phyloP scores from a whole-genome alignment of 1,140 invertebrate genomes.

The Zaprionus tsacasi region DNA sequence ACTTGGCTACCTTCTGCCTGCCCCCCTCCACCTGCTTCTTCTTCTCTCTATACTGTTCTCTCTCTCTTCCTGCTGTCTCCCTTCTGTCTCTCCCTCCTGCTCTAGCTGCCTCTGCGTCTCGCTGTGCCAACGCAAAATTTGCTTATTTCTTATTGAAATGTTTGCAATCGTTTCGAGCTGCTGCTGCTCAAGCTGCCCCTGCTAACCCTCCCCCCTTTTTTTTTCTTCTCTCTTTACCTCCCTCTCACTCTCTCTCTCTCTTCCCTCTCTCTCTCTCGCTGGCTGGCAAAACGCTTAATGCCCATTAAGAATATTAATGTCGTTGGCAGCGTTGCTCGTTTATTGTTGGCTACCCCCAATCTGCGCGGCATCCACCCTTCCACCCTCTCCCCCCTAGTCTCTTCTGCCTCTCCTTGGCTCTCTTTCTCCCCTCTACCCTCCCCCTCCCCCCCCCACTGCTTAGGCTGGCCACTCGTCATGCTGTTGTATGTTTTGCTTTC shows the following conservation, averaged over 20 bases:
- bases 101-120: no score
- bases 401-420: neutral
- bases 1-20: neutral
- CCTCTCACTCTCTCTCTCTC: neutral
- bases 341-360: slow-evolving; percentile 29
- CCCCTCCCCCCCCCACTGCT: neutral
- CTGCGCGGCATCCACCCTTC: neutral
- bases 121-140: slow-evolving; percentile 28
- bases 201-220: neutral
- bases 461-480: neutral
- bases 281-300: slow-evolving; percentile 64
- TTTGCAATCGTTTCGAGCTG: slow-evolving; percentile 37
- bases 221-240: neutral
- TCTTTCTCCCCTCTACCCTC: no score
- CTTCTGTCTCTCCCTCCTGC: neutral
- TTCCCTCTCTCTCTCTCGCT: slow-evolving; percentile 35
- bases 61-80: neutral
- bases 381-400: no score
- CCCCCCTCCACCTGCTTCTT: no score
- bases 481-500: slow-evolving; percentile 19
- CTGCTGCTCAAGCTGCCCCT: neutral
- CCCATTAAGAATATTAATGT: slow-evolving; percentile 81
- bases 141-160: slow-evolving; percentile 54
- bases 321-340: slow-evolving; percentile 60
- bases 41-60: no score